A percentile compares a stretch with the other conserved stretches of the same genome.
phyloP scores from a whole-genome alignment of 2,888 invertebrate species.

The Protonemura montana region DNA sequence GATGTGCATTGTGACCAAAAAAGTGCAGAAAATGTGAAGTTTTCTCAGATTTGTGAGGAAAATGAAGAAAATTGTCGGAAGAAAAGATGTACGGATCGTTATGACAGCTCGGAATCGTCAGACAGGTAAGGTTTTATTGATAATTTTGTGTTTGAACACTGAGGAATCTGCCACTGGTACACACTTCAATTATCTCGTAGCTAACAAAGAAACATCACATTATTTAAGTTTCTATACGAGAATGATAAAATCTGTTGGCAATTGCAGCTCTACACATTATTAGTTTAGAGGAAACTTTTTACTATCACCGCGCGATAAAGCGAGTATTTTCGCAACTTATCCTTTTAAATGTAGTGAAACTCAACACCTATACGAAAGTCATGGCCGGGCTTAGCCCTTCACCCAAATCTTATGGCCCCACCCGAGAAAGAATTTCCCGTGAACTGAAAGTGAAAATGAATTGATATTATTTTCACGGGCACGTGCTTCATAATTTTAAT shows the following conservation, averaged over 20 bases:
- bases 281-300: not conserved
- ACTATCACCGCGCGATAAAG: not conserved
- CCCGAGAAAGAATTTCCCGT: constrained; percentile 46
- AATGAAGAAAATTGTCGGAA: constrained; percentile 66
- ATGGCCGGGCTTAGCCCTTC: constrained; percentile 47
- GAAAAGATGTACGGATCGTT: constrained; percentile 89
- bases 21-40: constrained; percentile 50
- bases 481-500: not conserved
- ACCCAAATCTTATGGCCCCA: constrained; percentile 47
- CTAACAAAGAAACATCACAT: constrained; percentile 36
- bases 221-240: not conserved
- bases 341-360: constrained; percentile 42
- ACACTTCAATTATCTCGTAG: not conserved
- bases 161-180: not conserved
- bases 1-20: constrained; percentile 51
- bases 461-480: not conserved
- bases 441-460: constrained; percentile 47
- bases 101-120: constrained; percentile 92
- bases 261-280: too few relatives aligned
- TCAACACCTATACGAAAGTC: constrained; percentile 45
- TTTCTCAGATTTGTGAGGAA: constrained; percentile 49
- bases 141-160: not conserved
- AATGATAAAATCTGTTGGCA: too few relatives aligned
- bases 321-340: not conserved
- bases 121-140: constrained; percentile 75